These are phyloP conservation scores for Notamacropus eugenii DNA, from an alignment of 2,797 vertebrate species.

Conservation along the genomic window DNA sequence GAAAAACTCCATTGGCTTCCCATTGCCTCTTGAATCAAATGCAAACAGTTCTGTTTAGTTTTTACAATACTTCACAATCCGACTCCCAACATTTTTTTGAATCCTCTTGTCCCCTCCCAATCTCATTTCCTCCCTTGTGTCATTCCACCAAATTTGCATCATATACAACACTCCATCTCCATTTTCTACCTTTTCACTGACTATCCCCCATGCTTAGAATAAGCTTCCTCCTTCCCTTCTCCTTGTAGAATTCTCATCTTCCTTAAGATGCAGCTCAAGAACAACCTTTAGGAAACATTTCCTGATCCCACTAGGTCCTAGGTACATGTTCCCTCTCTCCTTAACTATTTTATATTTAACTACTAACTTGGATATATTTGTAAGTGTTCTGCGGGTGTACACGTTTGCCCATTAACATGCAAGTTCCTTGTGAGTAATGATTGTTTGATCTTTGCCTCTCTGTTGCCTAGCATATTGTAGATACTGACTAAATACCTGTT, in stretches of 20 bases:
- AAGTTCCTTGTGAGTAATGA: neutral
- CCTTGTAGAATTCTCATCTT: neutral
- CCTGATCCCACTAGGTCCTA: neutral
- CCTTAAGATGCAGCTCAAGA: neutral
- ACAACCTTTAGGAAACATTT: neutral
- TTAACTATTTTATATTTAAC: neutral
- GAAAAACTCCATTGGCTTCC: neutral
- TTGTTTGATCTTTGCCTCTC: neutral
- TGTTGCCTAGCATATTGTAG: neutral
- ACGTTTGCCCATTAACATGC: neutral
- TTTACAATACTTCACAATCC: neutral
- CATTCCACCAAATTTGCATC: neutral
- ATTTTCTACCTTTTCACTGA: neutral
- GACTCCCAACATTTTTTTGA: neutral
- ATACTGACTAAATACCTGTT: neutral
- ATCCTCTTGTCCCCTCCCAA: neutral
- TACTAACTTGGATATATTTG: neutral
- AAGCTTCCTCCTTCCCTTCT: neutral
- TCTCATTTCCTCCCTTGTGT: neutral
- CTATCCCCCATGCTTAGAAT: neutral
- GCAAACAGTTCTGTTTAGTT: neutral
- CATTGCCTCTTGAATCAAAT: neutral
- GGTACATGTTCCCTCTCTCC: neutral
- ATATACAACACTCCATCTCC: neutral
- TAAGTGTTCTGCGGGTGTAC: neutral